phyloP scores from a whole-genome alignment of 1,140 invertebrate species.

The Camponotus pennsylvanicus region DNA sequence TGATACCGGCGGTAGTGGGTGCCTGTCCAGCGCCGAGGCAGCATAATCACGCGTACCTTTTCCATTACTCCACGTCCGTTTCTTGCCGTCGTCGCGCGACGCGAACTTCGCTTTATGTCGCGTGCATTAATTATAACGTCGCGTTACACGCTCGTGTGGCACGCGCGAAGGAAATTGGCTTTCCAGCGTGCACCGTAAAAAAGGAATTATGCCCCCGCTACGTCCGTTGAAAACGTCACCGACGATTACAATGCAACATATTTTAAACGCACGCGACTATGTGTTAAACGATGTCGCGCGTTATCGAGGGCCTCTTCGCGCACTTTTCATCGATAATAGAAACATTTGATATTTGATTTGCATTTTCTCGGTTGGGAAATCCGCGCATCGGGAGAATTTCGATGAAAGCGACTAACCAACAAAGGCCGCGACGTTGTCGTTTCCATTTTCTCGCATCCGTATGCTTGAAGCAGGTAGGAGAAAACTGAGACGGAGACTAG shows the following conservation, averaged over 20 bases:
- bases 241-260: slow-evolving; percentile 8
- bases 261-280: slow-evolving; percentile 33
- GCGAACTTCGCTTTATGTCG: slow-evolving; percentile 50
- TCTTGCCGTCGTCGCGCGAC: slow-evolving; percentile 45
- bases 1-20: slow-evolving; percentile 30
- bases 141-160: slow-evolving; percentile 58
- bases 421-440: slow-evolving; percentile 18
- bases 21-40: slow-evolving; percentile 69
- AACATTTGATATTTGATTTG: not conserved
- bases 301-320: not conserved
- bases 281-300: slow-evolving; percentile 9
- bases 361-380: not conserved
- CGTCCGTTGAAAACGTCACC: slow-evolving; percentile 33
- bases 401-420: not conserved
- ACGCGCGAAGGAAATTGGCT: slow-evolving; percentile 63
- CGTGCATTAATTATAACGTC: slow-evolving; percentile 69
- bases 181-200: slow-evolving; percentile 57
- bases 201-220: slow-evolving; percentile 46
- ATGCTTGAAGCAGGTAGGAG: slow-evolving; percentile 50
- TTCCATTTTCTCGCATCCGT: slow-evolving; percentile 32
- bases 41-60: slow-evolving; percentile 72
- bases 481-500: slow-evolving; percentile 38
- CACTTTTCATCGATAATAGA: not conserved
- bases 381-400: slow-evolving; percentile 9
- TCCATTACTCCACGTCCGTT: slow-evolving; percentile 52